These are phyloP conservation scores for Argya squamiceps DNA, from an alignment of 2,797 vertebrate species.

Conservation along the genomic window DNA sequence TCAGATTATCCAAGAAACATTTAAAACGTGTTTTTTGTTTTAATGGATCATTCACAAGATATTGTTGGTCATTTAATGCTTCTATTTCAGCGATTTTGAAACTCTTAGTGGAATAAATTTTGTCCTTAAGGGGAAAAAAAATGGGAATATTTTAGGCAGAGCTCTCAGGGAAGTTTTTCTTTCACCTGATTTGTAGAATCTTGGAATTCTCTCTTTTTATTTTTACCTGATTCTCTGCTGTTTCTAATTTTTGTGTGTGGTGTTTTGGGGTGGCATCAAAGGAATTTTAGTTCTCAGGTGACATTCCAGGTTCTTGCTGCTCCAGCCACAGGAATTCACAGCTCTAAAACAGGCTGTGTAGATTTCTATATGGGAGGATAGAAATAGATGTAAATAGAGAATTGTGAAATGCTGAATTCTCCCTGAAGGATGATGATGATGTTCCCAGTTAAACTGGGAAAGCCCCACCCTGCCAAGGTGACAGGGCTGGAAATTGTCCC, in stretches of 20 bases:
- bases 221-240: background rate
- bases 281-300: background rate
- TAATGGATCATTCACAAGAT: background rate
- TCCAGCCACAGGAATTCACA: background rate
- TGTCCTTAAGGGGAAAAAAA: background rate
- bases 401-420: accelerated
- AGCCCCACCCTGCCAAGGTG: background rate
- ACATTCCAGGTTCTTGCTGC: background rate
- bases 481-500: background rate
- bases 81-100: background rate
- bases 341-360: background rate
- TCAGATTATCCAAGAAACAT: background rate
- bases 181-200: background rate
- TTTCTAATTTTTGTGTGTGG: accelerated
- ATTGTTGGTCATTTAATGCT: background rate
- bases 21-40: background rate
- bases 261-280: background rate
- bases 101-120: background rate
- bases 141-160: background rate
- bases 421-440: background rate
- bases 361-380: accelerated
- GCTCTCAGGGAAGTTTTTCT: background rate
- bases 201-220: background rate
- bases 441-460: background rate
- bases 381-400: background rate